Evolutionary conservation across 2,797 vertebrate species (phyloP), one percentile per base, ranked within the genome.

Genomic region (Apogon talboti): DNA sequence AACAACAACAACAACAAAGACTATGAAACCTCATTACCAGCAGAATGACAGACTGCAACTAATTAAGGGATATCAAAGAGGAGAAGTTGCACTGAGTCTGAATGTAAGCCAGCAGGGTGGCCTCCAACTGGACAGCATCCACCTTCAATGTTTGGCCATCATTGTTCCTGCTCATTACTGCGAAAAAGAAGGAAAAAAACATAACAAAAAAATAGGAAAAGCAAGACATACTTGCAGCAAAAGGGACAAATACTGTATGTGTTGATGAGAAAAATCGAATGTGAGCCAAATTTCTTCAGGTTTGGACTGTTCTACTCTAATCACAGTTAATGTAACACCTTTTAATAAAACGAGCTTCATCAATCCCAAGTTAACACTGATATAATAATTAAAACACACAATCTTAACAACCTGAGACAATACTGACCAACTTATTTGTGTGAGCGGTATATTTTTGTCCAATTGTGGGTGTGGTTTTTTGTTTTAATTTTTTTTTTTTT

Each of bases 111-210:
- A 79, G 24, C 40, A 48, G 73, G 46, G 46, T 0, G 3, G 42
- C 52, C 44, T 83, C 71, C 68, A 76, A 52, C 66, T 79, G 74
- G 70, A 75, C 57, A 7, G 49, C 18, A 14, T 76, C 62, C 57
- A 79, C 44, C 50, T 69, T 10, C 13, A 30, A 62, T 35, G 49
- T 78, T 58, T 30, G 60, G 50, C 45, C 60, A 7, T 68, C 49
- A 58, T 35, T 71, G 78, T 46, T 65, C 19, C 30, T 30, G 38
- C 15, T 76, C 46, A 49, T 37, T 70, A 53, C 38, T 14, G 18
- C 56, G 55, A 8, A 28, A 28, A 42, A 28, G 14, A 24, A 30
- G 6, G 7, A 8, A 30, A 30, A 30, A 30, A 30, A 30, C 5
- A 30, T 1, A 2, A 30, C 28, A 30, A 30, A 30, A 30, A 30